Conservation (phyloP, 2,797 vertebrate genomes). For the Tympanoctomys barrerae region DNA sequence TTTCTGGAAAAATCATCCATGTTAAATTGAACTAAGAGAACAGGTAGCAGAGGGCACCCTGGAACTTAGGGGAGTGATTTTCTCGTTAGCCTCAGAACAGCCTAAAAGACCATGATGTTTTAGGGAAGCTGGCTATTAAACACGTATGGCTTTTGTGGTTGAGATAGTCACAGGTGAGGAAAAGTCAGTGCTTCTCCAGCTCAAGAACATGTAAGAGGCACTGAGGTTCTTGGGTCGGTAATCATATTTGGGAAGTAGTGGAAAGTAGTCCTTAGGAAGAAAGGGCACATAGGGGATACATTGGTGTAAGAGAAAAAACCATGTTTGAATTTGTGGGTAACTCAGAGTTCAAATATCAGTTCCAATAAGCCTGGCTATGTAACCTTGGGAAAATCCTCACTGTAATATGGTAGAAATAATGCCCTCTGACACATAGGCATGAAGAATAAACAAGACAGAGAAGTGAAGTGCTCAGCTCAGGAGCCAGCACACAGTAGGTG, state of each 20-base stretch:
- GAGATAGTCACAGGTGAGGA: neutral
- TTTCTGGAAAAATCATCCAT: neutral
- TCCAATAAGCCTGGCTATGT: neutral
- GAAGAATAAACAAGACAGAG: neutral
- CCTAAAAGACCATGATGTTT: neutral
- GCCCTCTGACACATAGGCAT: neutral
- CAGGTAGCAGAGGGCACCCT: neutral
- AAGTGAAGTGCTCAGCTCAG: neutral
- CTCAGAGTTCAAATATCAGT: neutral
- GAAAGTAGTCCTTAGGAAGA: neutral
- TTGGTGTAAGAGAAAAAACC: constrained; percentile 7
- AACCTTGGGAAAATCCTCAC: neutral
- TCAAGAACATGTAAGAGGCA: neutral
- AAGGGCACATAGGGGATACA: neutral
- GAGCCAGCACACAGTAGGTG: neutral
- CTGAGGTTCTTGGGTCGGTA: constrained; percentile 8
- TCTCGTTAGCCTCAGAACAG: constrained; percentile 32
- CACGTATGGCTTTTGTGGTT: neutral
- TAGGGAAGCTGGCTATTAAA: neutral
- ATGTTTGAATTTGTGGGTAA: neutral
- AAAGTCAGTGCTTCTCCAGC: neutral
- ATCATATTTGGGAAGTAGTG: constrained; percentile 15
- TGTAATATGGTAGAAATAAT: neutral
- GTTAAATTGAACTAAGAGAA: constrained; percentile 14
- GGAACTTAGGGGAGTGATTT: neutral